phyloP scores from a whole-genome alignment of 2,888 invertebrate genomes.

The Sphaerophoria rueppellii region DNA sequence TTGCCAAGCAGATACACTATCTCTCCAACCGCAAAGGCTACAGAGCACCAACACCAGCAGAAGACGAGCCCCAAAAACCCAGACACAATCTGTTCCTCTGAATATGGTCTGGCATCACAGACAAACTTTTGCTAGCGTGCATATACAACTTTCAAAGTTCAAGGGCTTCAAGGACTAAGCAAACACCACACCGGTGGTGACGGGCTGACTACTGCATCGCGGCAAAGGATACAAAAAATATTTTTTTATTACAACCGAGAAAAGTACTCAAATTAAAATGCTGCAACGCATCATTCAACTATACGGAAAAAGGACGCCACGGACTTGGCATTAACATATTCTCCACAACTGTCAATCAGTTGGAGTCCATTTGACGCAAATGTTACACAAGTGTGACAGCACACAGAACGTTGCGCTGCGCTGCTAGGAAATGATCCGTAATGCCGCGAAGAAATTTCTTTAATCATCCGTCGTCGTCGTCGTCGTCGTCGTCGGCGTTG shows the following conservation, averaged over 20 bases:
- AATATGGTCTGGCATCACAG: conserved; percentile 37
- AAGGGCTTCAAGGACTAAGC: conserved; percentile 58
- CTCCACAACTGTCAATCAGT: conserved; percentile 63
- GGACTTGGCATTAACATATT: conserved; percentile 65
- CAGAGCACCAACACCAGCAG: background rate
- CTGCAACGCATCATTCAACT: conserved; percentile 12
- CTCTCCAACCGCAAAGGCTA: conserved; percentile 40
- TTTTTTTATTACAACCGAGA: background rate
- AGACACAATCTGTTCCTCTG: conserved; percentile 58
- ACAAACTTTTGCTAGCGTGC: conserved; percentile 63
- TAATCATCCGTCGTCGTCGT: background rate
- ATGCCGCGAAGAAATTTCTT: background rate
- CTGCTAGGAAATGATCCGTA: conserved; percentile 41
- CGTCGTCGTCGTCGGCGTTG: too few species aligned
- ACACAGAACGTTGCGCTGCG: conserved; percentile 7
- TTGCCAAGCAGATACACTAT: conserved; percentile 67
- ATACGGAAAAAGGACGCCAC: conserved; percentile 9
- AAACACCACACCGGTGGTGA: conserved; percentile 27
- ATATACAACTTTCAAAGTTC: conserved; percentile 47
- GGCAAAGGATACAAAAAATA: background rate
- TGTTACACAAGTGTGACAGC: conserved; percentile 55
- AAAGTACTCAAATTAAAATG: conserved; percentile 59
- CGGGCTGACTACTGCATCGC: conserved; percentile 7
- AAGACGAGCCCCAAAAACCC: conserved; percentile 39
- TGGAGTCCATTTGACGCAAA: conserved; percentile 64